Conservation (phyloP, 1,140 invertebrate genomes). For the Lasaia peninsularis region DNA sequence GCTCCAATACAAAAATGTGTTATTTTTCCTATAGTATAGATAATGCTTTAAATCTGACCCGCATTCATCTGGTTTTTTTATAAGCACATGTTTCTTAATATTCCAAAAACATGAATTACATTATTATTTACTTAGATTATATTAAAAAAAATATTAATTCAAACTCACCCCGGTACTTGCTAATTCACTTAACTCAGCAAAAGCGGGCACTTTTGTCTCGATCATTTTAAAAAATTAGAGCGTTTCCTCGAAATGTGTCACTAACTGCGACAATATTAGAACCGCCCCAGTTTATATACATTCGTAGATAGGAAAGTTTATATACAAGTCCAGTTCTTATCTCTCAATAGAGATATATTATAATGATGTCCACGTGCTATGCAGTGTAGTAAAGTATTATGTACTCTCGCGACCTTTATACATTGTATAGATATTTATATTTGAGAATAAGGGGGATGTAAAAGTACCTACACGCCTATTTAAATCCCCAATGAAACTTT, state of each 20-base stretch:
- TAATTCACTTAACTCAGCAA: constrained; percentile 42
- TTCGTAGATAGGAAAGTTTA: background rate
- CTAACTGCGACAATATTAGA: background rate
- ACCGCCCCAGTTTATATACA: constrained; percentile 5
- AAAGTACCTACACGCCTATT: too few relatives aligned
- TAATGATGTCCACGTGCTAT: background rate
- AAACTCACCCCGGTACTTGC: constrained; percentile 40
- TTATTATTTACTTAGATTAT: too few relatives aligned
- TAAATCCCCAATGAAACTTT: too few relatives aligned
- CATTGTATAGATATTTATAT: too few relatives aligned
- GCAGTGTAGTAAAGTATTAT: background rate
- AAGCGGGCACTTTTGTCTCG: constrained; percentile 26
- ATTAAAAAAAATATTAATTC: constrained; percentile 15
- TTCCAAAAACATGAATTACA: too few relatives aligned
- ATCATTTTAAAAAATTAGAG: constrained; percentile 15
- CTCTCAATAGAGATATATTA: background rate
- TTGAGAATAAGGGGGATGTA: too few relatives aligned
- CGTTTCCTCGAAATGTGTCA: background rate
- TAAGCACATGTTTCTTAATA: too few relatives aligned
- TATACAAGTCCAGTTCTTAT: background rate
- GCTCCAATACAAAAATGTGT: too few relatives aligned
- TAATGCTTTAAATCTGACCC: too few relatives aligned
- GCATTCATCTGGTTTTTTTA: too few relatives aligned
- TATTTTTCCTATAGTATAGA: too few relatives aligned
- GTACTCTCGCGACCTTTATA: background rate